phyloP scores from a whole-genome alignment of 2,113 vertebrate species.

The Castor canadensis region DNA sequence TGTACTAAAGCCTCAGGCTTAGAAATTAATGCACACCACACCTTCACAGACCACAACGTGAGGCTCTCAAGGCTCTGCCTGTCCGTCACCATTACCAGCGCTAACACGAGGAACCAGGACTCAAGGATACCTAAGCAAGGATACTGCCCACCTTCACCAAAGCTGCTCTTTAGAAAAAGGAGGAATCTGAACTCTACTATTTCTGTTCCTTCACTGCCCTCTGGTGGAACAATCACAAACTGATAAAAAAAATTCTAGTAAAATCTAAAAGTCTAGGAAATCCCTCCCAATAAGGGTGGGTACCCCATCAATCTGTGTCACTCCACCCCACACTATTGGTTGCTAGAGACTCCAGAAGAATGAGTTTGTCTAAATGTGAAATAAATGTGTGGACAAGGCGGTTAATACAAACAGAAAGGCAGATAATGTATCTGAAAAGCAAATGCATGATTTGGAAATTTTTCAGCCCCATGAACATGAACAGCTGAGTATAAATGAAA shows the following conservation, averaged over 20 bases:
- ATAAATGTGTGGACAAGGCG: neutral
- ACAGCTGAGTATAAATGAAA: neutral
- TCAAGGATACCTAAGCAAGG: neutral
- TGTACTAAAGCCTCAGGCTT: neutral
- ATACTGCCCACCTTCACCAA: too few species aligned
- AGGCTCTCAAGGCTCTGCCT: neutral
- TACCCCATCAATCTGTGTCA: neutral
- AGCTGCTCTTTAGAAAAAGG: neutral
- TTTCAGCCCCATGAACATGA: neutral
- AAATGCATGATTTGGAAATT: neutral
- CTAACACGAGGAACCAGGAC: neutral
- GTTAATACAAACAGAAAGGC: neutral
- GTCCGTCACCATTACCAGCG: neutral
- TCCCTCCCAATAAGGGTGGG: neutral
- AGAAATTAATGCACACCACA: neutral
- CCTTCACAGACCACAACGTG: neutral
- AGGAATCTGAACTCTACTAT: neutral
- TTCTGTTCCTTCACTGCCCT: neutral
- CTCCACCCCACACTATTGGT: neutral
- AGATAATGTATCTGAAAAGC: neutral
- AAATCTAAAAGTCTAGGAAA: conserved; percentile 12
- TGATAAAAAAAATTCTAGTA: neutral
- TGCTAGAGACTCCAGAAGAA: neutral
- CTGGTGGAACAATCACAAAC: conserved; percentile 25
- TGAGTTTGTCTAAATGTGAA: neutral